Percentiles rank a stretch among this genome's conserved stretches.
phyloP scores from a whole-genome alignment of 2,113 vertebrate species.

The Propithecus coquereli region DNA sequence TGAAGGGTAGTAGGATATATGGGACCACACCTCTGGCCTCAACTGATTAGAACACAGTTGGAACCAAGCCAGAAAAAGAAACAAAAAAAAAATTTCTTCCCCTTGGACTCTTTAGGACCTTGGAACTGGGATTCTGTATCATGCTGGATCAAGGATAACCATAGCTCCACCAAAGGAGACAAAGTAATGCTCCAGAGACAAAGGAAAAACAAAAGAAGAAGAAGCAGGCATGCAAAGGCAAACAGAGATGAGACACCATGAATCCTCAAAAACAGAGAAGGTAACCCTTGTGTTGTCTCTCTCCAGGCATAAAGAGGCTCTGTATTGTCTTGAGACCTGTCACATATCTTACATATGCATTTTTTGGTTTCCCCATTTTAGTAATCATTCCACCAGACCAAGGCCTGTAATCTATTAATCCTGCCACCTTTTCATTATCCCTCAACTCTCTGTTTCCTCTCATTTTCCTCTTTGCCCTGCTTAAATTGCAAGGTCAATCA shows the following conservation, averaged over 20 bases:
- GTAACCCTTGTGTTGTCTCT: not conserved
- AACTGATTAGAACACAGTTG: not conserved
- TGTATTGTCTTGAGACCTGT: not conserved
- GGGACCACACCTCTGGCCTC: not conserved
- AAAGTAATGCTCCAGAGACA: not conserved
- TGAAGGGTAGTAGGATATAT: no score
- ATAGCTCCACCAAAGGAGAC: not conserved
- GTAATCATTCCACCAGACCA: not conserved
- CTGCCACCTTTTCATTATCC: not conserved
- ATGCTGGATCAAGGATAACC: not conserved
- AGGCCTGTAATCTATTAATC: not conserved
- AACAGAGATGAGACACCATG: not conserved
- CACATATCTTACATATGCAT: not conserved
- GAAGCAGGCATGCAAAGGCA: not conserved
- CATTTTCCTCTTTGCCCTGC: not conserved
- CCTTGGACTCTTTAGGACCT: not conserved
- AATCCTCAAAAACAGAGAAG: not conserved
- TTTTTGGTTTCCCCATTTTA: not conserved
- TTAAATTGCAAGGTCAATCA: not conserved
- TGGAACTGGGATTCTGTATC: not conserved
- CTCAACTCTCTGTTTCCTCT: not conserved
- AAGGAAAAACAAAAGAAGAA: not conserved
- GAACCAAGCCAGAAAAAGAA: not conserved
- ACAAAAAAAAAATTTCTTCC: not conserved
- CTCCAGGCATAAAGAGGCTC: not conserved